Base-by-base conservation (phyloP, 2,113 vertebrate species). In the Emydura subglobosa region DNA sequence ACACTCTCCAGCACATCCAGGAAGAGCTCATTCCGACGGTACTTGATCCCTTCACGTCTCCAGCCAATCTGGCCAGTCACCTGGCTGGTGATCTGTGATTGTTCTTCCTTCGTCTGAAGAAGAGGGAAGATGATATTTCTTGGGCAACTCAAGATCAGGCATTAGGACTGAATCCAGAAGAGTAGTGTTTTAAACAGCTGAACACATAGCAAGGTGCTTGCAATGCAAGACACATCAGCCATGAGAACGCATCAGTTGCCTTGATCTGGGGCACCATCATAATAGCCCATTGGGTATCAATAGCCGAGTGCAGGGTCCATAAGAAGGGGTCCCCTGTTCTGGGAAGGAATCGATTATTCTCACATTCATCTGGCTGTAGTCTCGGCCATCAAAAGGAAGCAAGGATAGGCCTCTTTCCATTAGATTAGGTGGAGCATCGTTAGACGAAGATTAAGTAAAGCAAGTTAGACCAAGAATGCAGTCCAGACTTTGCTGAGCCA, bases 31-130 rank as follows among this genome's bases (percentile, higher is more conserved):
- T 99, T 99, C 90, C 99, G 99, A 85, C 99, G 99, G 92, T 99
- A 99, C 89, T 99, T 99, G 98, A 99, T 99, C 95, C 99, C 99
- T 96, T 99, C 99, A 3, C 99, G 99, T 85, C 99, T 98, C 99
- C 99, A 99, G 95, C 99, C 99, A 39, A 99, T 99, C 98, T 99
- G 99, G n/a, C 99, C 99, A 0, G 99, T 99, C 97, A 99, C 99
- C 98, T 99, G 99, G 98, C 99, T 99, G 89, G 99, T 99, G 98
- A 99, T 99, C 98, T 99, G 99, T 92, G 99, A 99, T 97, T 99
- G 99, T 88, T 99, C 99, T 97, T 99, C 99, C 98, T 99, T 99
- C 92, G 99, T 99, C 99, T 99, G 96, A 27, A 91, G 7, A 27
- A 54, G 53, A 88, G 87, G n/a, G 25, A 93, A 24, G 55, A 25